A percentile compares a stretch with the other conserved stretches of the same genome.
Evolutionary conservation across 2,113 vertebrate species (phyloP).

Genomic region (Falcunculus frontatus): DNA sequence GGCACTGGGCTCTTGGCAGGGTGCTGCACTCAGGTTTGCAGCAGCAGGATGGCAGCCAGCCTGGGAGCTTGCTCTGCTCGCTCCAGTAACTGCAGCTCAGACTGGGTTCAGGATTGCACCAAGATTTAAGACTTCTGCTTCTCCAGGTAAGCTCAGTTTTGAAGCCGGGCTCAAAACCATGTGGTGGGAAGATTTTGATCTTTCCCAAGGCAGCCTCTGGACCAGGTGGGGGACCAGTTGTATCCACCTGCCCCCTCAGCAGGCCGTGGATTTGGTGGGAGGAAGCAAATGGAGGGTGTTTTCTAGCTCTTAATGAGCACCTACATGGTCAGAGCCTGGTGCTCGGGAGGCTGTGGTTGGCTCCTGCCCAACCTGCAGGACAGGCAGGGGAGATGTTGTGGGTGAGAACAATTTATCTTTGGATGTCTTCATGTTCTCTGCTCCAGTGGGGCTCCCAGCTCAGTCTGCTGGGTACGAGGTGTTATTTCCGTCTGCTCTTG

Average conservation of each 20-base stretch:
- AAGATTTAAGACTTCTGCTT: background rate
- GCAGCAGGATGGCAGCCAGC: background rate
- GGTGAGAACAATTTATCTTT: background rate
- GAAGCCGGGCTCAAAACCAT: fast-evolving
- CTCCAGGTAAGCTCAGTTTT: background rate
- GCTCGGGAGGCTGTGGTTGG: background rate
- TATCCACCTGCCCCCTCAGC: background rate
- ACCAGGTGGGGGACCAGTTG: fast-evolving
- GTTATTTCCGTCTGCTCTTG: background rate
- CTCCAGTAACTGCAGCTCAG: background rate
- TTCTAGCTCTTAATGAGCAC: background rate
- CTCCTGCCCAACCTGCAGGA: background rate
- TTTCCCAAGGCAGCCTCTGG: background rate
- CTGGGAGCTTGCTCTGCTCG: fast-evolving
- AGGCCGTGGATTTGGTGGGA: background rate
- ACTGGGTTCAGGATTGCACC: background rate
- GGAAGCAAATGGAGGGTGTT: background rate
- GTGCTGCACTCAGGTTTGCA: background rate
- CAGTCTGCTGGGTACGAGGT: background rate
- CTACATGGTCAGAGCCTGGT: background rate
- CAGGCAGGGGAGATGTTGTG: background rate
- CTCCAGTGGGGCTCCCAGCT: background rate
- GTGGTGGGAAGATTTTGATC: background rate
- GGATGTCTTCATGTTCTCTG: background rate
- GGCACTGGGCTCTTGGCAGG: fast-evolving